phyloP scores from a whole-genome alignment of 1,140 invertebrate species.

The Lepidostoma basale region DNA sequence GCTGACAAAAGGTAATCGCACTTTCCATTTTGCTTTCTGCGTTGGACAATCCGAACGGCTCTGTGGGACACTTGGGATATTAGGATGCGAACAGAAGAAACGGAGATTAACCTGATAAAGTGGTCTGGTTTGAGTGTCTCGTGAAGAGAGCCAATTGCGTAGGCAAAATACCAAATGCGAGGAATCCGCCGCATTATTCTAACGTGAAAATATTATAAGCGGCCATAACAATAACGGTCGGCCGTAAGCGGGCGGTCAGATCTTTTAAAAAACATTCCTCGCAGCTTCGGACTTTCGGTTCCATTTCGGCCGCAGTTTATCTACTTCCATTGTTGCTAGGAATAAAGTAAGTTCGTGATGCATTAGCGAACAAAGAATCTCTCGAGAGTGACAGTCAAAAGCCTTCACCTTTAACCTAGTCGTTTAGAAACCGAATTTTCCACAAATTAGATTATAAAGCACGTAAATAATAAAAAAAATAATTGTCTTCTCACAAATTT shows the following conservation, averaged over 20 bases:
- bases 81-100: slow-evolving; percentile 8
- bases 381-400: not conserved
- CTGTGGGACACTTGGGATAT: slow-evolving; percentile 9
- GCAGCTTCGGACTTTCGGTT: not conserved
- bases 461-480: no score
- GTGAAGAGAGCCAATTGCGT: not conserved
- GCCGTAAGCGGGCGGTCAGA: not conserved
- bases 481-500: no score
- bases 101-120: slow-evolving; percentile 8
- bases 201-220: slow-evolving; percentile 1
- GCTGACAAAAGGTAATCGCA: slow-evolving; percentile 14
- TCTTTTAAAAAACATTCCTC: slow-evolving; percentile 1
- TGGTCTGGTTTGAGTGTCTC: not conserved
- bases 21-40: slow-evolving; percentile 10
- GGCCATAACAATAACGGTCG: slow-evolving; percentile 15
- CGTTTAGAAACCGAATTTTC: no score
- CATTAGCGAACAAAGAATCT: not conserved
- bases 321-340: not conserved
- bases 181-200: slow-evolving; percentile 16
- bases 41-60: not conserved
- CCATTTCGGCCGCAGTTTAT: slow-evolving; percentile 2
- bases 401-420: not conserved
- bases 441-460: no score
- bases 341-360: slow-evolving; percentile 15
- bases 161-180: slow-evolving; percentile 15